phyloP scores from a whole-genome alignment of 2,797 vertebrate genomes.

The Aldrovandia affinis region DNA sequence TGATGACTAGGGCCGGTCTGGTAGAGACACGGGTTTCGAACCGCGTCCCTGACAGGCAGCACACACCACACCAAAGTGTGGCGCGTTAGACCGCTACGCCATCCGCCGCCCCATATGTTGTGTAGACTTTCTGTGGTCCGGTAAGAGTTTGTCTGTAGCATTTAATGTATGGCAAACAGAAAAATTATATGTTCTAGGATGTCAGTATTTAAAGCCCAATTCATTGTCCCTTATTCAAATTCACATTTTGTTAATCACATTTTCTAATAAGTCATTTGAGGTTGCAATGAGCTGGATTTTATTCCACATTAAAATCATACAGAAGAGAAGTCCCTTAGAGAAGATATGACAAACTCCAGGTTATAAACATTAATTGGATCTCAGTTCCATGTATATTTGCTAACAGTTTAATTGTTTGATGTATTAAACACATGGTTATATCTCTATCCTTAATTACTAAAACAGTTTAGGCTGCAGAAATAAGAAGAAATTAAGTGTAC shows the following conservation, averaged over 20 bases:
- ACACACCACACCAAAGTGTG: too few species aligned
- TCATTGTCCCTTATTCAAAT: background rate
- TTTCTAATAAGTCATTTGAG: background rate
- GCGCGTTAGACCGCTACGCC: too few species aligned
- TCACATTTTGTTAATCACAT: background rate
- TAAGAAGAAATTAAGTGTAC: background rate
- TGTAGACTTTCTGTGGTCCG: background rate
- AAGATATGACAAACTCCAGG: conserved; percentile 50
- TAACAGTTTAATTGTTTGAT: conserved; percentile 45
- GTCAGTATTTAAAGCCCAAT: background rate
- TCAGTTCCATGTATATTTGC: conserved; percentile 48
- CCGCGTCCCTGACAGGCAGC: too few species aligned
- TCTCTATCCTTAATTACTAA: background rate
- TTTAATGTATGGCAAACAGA: background rate
- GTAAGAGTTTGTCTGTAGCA: background rate
- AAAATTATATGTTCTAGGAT: background rate
- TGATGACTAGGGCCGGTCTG: too few species aligned
- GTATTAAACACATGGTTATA: conserved; percentile 37
- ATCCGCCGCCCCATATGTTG: too few species aligned
- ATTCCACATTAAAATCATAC: conserved; percentile 34
- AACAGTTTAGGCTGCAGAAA: background rate
- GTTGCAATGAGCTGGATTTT: background rate
- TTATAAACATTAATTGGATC: conserved; percentile 54
- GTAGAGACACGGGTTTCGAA: too few species aligned
- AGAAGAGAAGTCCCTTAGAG: conserved; percentile 28